A percentile compares a stretch with the other conserved stretches of the same genome.
phyloP scores from a whole-genome alignment of 2,113 vertebrate genomes.

The Syngnathus scovelli region DNA sequence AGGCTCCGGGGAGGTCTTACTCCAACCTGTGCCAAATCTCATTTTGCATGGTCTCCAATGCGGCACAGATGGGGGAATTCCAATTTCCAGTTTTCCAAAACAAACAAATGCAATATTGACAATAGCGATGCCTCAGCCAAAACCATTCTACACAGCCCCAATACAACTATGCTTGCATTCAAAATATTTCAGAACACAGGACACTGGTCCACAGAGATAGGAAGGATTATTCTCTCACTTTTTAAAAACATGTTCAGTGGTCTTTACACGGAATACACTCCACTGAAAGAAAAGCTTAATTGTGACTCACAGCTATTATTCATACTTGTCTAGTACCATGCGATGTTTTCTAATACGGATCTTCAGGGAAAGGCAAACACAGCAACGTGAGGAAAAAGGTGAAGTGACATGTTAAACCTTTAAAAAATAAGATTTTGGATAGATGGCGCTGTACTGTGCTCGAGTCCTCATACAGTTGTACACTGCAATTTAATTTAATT shows the following conservation, averaged over 20 bases:
- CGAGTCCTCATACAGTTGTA: not conserved
- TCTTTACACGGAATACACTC: constrained; percentile 9
- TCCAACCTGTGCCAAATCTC: constrained; percentile 26
- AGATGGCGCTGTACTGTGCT: too few species aligned
- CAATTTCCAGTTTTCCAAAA: constrained; percentile 38
- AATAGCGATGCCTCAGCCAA: constrained; percentile 28
- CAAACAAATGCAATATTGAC: constrained; percentile 29
- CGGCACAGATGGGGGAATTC: constrained; percentile 12
- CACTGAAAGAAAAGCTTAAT: constrained; percentile 13
- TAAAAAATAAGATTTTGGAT: too few species aligned
- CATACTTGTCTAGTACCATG: not conserved
- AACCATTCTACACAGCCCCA: constrained; percentile 13
- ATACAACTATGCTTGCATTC: constrained; percentile 27
- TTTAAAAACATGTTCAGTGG: constrained; percentile 16
- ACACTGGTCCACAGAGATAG: constrained; percentile 53
- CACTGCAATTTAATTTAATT: not conserved
- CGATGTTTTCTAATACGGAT: not conserved
- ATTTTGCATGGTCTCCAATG: constrained; percentile 23
- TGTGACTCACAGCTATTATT: not conserved
- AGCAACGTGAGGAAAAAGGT: too few species aligned
- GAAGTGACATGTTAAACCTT: too few species aligned
- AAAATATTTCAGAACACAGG: constrained; percentile 25
- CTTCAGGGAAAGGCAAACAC: not conserved
- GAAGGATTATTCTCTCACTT: constrained; percentile 44
- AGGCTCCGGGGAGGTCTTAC: constrained; percentile 19